Evolutionary conservation across 2,888 invertebrate genomes (phyloP), one percentile per base, ranked within the genome.

Genomic region (Eristalis intricaria): DNA sequence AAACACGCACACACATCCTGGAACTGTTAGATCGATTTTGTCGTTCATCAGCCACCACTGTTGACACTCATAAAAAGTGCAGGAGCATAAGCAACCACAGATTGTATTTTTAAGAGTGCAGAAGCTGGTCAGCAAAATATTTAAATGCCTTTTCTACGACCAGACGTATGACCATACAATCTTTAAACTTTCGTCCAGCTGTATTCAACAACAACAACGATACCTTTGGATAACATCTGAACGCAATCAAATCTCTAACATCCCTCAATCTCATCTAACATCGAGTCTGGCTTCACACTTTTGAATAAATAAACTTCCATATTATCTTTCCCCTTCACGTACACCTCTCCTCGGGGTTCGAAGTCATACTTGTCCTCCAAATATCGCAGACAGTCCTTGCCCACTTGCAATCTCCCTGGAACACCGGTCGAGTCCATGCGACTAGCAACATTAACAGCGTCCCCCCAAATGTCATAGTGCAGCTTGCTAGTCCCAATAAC

Each of bases 391-490:
- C 97, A 97, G 78, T 96, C 95, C 90, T 96, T 96, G 15, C 97
- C 96, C 3, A 97, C 95, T 92, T 98, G 98, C 89, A 98, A 97
- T 68, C 96, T 94, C 81, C 97, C 97, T 4, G 96, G 95, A 11
- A 98, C 96, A 0, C 99, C 99, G 0, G 99, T 99, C 0, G 98
- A 97, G 93, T 99, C 99, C 99, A 99, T 99, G 74, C 99, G 94
- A 8, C 98, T 98, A 0, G 99, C 98, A 80, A 99, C 98, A 92
- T 99, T 99, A 0, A 99, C 99, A 0, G 99, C 98, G 92, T 99
- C 99, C 0, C 99, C 99, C 99, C 99, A 99, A 90, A 99, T 99
- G 92, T 99, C 99, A 90, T 99, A 99, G 92, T 98, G 97, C 84
- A 99, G 94, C 91, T 99, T 99, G 1, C 97, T 97, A 8, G 98